These are phyloP conservation scores for Sesamia inferens DNA, from an alignment of 2,888 invertebrate species.

Conservation along the genomic window DNA sequence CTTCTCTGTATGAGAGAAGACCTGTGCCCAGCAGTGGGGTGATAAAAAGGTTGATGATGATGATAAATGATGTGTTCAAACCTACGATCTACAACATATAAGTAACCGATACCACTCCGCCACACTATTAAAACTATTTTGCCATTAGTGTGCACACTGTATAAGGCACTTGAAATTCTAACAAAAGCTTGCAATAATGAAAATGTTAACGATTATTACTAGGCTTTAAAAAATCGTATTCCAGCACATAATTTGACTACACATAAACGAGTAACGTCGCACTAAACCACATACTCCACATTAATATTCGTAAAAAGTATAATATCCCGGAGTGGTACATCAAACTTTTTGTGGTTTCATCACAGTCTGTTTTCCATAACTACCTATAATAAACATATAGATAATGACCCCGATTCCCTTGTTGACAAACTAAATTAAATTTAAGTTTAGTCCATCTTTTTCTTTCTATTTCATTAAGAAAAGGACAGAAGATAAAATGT, in stretches of 20 bases:
- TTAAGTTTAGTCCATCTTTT: too few relatives aligned
- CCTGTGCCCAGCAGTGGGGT: too few relatives aligned
- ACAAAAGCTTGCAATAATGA: constrained; percentile 13
- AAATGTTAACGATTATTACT: constrained; percentile 47
- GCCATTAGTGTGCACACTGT: not conserved
- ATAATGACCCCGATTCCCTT: not conserved
- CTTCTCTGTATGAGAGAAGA: too few relatives aligned
- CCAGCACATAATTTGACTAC: constrained; percentile 47
- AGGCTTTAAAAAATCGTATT: constrained; percentile 37
- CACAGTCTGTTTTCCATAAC: not conserved
- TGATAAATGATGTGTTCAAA: too few relatives aligned
- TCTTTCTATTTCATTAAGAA: too few relatives aligned
- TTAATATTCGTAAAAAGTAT: constrained; percentile 60
- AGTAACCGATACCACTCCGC: too few relatives aligned
- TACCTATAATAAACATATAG: not conserved
- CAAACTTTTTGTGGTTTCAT: constrained; percentile 36
- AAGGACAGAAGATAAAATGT: too few relatives aligned
- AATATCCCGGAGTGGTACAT: constrained; percentile 38
- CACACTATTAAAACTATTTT: not conserved
- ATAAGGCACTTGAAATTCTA: not conserved
- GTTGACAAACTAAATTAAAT: too few relatives aligned
- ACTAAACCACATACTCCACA: constrained; percentile 43
- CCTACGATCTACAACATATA: too few relatives aligned
- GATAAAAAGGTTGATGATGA: too few relatives aligned
- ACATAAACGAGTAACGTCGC: constrained; percentile 53